Evolutionary conservation across 2,888 invertebrate species (phyloP), one percentile per base, ranked within the genome.

Genomic region (Charanyca ferruginea): DNA sequence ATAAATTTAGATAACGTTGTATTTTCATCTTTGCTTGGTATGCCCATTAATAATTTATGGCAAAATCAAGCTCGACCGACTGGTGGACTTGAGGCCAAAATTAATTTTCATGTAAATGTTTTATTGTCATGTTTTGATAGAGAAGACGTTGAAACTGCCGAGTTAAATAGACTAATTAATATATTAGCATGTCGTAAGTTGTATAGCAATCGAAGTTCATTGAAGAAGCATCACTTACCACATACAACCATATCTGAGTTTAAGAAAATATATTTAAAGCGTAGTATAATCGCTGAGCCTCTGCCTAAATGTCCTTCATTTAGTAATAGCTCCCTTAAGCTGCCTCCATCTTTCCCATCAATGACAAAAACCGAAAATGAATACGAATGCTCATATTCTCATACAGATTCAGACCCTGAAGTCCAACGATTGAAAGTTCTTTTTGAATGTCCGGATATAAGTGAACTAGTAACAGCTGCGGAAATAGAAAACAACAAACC

Each of bases 391-490:
- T 77, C 81, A 51, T 65, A 57, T 44, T 70, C 52, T 54, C 16
- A 54, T 44, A 7, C 48, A 53, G 70, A 41, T 35, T 75, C 77
- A 2, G 86, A 89, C 55, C 66, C 85, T 9, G 91, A 91, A 78
- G 60, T 59, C 8, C 69, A 73, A 67, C 81, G 87, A 20, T 86
- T 93, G 0, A 90, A 87, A 71, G 86, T 87, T 62, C 84, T 95
- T 25, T 94, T 95, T 75, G 91, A 92, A 44, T 95, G 93, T 74
- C 93, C 94, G 8, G 94, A 94, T 79, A 88, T 95, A 47, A 94
- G 92, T 77, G 94, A 94, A 83, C 83, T 95, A 66, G 91, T 94
- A 11, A 93, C 94, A 38, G 91, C 93, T 23, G 87, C 89, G 45
- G 95, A 95, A 89, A 92, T 95, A 72, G 86, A 87, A n/a, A 90